A percentile compares a stretch with the other conserved stretches of the same genome.
phyloP scores from a whole-genome alignment of 1,140 invertebrate genomes.

The Drosophila tsacasi region DNA sequence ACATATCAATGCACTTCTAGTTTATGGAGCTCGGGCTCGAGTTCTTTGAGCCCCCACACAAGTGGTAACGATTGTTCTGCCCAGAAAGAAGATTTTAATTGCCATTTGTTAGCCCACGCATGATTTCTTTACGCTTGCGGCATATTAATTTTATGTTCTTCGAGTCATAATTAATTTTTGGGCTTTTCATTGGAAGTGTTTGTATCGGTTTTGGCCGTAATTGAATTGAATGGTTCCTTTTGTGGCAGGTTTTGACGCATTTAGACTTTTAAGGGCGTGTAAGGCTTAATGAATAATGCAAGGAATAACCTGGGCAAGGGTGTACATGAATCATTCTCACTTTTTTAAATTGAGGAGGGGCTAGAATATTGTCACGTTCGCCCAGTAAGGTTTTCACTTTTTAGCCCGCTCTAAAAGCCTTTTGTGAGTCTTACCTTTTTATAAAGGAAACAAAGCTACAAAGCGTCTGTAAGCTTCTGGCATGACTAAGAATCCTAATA shows the following conservation, averaged over 20 bases:
- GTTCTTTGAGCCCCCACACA: conserved; percentile 11
- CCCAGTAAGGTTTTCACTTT: conserved; percentile 32
- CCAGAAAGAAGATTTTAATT: conserved; percentile 33
- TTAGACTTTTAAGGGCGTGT: conserved; percentile 57
- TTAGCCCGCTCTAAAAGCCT: background rate
- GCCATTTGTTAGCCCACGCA: conserved; percentile 53
- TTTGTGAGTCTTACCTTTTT: background rate
- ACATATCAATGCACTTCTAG: conserved; percentile 34
- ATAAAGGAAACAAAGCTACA: background rate
- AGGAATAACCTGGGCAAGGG: conserved; percentile 6
- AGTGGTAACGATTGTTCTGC: conserved; percentile 16
- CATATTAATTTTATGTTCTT: conserved; percentile 66
- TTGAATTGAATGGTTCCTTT: conserved; percentile 26
- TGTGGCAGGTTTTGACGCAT: conserved; percentile 31
- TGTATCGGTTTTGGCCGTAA: conserved; percentile 15
- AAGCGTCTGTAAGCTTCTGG: background rate
- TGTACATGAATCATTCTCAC: conserved; percentile 59
- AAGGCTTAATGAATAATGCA: conserved; percentile 63
- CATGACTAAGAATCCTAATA: conserved; percentile 12
- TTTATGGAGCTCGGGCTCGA: conserved; percentile 10
- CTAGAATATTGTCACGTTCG: conserved; percentile 36
- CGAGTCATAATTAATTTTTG: conserved; percentile 66
- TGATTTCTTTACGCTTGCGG: conserved; percentile 43
- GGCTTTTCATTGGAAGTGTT: conserved; percentile 52
- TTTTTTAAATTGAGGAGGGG: conserved; percentile 41